Evolutionary conservation across 2,797 vertebrate genomes (phyloP), one percentile per base, ranked within the genome.

Genomic region (Diceros bicornis): DNA sequence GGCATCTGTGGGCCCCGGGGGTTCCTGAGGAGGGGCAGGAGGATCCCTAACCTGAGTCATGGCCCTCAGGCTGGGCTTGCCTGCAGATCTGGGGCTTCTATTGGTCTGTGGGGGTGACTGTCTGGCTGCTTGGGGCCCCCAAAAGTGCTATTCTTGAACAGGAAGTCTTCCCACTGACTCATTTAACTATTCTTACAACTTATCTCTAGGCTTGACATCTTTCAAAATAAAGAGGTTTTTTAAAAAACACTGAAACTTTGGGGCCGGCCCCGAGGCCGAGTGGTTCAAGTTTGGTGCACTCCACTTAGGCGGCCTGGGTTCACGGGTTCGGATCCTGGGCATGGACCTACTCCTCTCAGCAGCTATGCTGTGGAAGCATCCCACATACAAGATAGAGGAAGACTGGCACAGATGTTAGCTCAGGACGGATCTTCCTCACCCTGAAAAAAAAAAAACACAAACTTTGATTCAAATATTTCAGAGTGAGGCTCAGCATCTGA

Each of bases 391-490:
- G 11, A 47, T 47, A 47, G 47, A 47, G 47, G 47, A 47, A 47
- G 47, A 47, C 8, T 47, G 47, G 7, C 47, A 47, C 47, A 47
- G 47, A 47, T 47, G 47, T 47, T 47, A 47, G 47, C 47, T 47
- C 47, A 47, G 47, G 47, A 11, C 9, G 47, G 11, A 47, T 47
- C 47, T 47, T 47, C 47, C 47, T 47, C 9, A 47, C 47, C 47
- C 47, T 47, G 47, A 47, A 41, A 41, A 59, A 27, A 50, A 13
- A 50, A 74, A 47, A 23, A 55, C 34, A 55, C 12, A 78, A 64
- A 75, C 50, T 82, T 92, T 78, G 16, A 96, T 92, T 82, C 47
- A 68, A 77, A 52, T 86, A 57, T 85, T 93, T 96, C 18, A 29
- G 47, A 75, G 55, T 32, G 7, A 84, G 75, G 8, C 21, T 71